Percentiles rank a stretch among this genome's conserved stretches.
These are phyloP conservation scores for Pogoniulus pusillus DNA, from an alignment of 2,797 vertebrate genomes.

Conservation along the genomic window DNA sequence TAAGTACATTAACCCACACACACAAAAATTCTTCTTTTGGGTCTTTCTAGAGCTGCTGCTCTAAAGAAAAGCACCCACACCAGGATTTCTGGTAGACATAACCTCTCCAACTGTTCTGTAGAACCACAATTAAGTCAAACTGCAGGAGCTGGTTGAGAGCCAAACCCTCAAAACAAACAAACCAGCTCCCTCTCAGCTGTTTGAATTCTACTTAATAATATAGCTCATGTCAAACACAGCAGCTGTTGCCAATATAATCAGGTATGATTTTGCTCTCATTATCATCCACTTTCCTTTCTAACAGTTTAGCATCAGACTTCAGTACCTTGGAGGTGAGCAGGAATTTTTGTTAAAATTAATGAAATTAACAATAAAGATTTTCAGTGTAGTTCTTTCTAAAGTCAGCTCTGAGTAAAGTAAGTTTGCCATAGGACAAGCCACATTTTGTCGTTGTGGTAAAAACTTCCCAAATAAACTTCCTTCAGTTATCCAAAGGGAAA, in stretches of 20 bases:
- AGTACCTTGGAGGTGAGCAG: not conserved
- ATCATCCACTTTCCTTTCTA: not conserved
- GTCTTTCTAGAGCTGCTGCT: not conserved
- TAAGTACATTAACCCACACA: not conserved
- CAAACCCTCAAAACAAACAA: constrained; percentile 38
- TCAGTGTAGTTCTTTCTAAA: not conserved
- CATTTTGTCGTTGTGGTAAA: not conserved
- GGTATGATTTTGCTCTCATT: constrained; percentile 3
- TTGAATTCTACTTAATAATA: constrained; percentile 25
- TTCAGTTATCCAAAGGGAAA: not conserved
- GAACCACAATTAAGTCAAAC: constrained; percentile 22
- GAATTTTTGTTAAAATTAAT: not conserved
- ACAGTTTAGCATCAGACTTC: not conserved
- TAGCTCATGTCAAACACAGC: constrained; percentile 5
- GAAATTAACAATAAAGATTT: not conserved
- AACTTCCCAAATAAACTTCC: not conserved
- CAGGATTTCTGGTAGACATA: not conserved
- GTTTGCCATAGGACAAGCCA: not conserved
- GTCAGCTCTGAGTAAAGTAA: not conserved
- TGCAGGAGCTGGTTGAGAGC: not conserved
- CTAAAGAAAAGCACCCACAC: not conserved
- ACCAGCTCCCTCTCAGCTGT: constrained; percentile 6
- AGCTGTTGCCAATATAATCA: constrained; percentile 3
- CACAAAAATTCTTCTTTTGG: not conserved
- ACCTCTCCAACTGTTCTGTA: not conserved